These are phyloP conservation scores for Haemorhous mexicanus DNA, from an alignment of 2,113 vertebrate genomes.

Conservation along the genomic window DNA sequence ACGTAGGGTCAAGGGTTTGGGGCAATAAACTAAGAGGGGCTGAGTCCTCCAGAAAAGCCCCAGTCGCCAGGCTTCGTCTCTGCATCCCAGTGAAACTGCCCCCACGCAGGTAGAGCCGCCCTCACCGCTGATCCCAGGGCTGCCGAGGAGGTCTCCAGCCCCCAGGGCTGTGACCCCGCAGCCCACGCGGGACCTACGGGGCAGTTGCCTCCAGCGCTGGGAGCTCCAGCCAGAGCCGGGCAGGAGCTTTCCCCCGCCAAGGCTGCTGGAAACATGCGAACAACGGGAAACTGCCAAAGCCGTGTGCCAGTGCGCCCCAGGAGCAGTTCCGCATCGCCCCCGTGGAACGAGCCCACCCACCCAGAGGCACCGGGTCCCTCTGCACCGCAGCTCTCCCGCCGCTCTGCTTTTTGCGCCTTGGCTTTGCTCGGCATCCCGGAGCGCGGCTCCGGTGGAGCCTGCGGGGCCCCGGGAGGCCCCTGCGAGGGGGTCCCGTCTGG, in stretches of 20 bases:
- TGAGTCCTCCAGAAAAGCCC: not conserved
- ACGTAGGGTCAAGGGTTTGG: accelerated
- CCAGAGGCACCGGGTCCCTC: not conserved
- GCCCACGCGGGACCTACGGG: not conserved
- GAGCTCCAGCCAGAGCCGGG: not conserved
- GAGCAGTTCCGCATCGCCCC: not conserved
- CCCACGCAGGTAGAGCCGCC: not conserved
- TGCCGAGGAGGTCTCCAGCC: too few species aligned
- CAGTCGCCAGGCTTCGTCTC: not conserved
- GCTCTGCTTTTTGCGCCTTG: accelerated
- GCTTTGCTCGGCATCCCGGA: not conserved
- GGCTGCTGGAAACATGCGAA: not conserved
- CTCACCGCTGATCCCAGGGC: accelerated
- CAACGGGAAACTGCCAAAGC: not conserved
- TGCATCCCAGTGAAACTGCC: not conserved
- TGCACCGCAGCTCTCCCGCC: not conserved
- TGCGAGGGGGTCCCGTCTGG: not conserved
- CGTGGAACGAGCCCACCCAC: not conserved
- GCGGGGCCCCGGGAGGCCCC: not conserved
- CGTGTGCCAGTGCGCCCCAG: not conserved
- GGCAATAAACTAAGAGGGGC: not conserved
- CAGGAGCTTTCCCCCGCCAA: not conserved
- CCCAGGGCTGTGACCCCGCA: not conserved
- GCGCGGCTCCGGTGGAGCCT: not conserved
- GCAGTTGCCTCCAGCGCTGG: not conserved